phyloP scores from a whole-genome alignment of 2,797 vertebrate genomes.

The Sarcophilus harrisii region DNA sequence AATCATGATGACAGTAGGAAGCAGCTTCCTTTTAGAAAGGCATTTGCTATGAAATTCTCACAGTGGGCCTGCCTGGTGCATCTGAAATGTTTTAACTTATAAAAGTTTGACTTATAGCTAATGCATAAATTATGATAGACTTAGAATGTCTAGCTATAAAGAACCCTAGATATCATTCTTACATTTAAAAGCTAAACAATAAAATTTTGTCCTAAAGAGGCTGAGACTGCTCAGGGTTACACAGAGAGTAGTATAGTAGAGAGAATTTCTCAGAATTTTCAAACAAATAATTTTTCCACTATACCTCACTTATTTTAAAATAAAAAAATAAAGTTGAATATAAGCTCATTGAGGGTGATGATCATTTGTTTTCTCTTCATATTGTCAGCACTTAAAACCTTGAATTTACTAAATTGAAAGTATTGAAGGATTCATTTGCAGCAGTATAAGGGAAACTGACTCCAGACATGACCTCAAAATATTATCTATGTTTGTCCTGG shows the following conservation, averaged over 20 bases:
- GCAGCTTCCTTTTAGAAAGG: conserved; percentile 31
- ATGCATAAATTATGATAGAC: not conserved
- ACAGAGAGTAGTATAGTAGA: not conserved
- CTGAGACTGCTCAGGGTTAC: not conserved
- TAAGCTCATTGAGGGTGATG: not conserved
- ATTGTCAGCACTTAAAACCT: not conserved
- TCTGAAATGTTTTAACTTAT: conserved; percentile 37
- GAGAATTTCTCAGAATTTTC: not conserved
- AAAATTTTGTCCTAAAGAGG: not conserved
- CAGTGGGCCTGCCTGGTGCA: not conserved
- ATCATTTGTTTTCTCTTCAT: not conserved
- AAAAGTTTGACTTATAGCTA: not conserved
- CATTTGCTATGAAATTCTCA: conserved; percentile 24
- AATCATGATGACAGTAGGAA: not conserved
- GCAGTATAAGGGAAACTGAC: not conserved
- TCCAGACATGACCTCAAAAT: not conserved
- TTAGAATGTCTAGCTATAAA: not conserved
- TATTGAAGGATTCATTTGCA: not conserved
- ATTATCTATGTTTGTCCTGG: not conserved
- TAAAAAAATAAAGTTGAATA: not conserved
- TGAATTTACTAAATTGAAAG: not conserved
- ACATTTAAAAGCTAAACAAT: not conserved
- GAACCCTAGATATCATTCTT: not conserved
- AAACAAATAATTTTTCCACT: not conserved
- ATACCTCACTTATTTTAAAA: not conserved